Base-by-base conservation (phyloP, 2,888 invertebrate species). In the Cyaniris semiargus region DNA sequence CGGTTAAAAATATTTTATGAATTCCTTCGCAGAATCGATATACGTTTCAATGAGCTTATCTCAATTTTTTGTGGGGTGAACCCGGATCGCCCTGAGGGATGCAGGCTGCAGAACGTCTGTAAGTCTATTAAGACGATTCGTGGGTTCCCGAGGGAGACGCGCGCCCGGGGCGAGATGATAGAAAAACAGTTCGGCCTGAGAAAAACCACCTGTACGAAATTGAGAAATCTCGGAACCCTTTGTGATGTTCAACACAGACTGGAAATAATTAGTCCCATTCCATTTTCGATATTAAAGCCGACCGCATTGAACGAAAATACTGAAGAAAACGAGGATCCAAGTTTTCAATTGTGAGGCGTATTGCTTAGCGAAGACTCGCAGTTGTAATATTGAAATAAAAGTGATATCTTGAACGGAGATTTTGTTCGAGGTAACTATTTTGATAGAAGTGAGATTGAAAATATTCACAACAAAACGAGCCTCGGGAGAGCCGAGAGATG, bases 101-200 rank as follows among this genome's bases (percentile, higher is more conserved):
- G 86, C 85, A 87, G 87, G 86, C 88, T 86, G 87, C 87, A 84
- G 86, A 87, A 88, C 88, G 88, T 88, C 88, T 88, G 86, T 91
- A 91, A 93, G 91, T 92, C 92, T 92, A 92, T 93, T 93, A 93
- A 90, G 91, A 89, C 88, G 90, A 90, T 90, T 91, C 87, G 87
- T 85, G 83, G 84, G 82, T 82, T 86, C 89, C 85, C 86, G 75
- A 80, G 88, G 90, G 90, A 58, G 71, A 86, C 81, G 81, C 81
- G 83, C 83, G 85, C 88, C 88, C 85, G 81, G 84, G 88, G 88
- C 83, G 85, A 85, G 84, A 85, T 84, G 86, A 89, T 89, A 88
- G 85, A 89, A 90, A 90, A 91, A 89, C 87, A 89, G 89, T 90
- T 87, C 86, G 85, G 84, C 84, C 85, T 91, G 90, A 83, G 90